These are phyloP conservation scores for Pipa parva DNA, from an alignment of 2,113 vertebrate genomes.

Conservation along the genomic window DNA sequence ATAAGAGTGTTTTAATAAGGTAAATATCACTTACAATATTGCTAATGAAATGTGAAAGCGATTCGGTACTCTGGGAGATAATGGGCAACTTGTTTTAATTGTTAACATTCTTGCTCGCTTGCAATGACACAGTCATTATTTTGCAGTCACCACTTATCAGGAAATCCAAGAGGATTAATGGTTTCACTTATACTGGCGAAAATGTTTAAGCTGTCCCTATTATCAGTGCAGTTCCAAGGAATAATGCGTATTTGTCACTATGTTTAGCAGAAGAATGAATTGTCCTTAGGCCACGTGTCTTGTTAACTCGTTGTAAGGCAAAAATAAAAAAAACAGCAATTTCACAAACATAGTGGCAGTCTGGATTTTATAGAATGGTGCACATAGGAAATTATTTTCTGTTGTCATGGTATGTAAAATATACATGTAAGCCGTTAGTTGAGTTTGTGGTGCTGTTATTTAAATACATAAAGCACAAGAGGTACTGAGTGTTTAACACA, in stretches of 20 bases:
- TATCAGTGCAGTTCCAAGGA: slow-evolving; percentile 96
- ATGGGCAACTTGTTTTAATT: slow-evolving; percentile 97
- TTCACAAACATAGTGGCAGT: no score
- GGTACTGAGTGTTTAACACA: no score
- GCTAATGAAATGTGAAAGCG: slow-evolving; percentile 85
- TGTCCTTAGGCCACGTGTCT: slow-evolving; percentile 75
- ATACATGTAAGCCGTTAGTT: no score
- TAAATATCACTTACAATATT: slow-evolving; percentile 81
- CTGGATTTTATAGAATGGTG: no score
- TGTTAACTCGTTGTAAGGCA: slow-evolving; percentile 93
- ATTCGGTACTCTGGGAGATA: slow-evolving; percentile 76
- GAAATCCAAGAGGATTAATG: slow-evolving; percentile 98
- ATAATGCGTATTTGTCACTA: slow-evolving; percentile 99
- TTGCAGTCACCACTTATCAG: slow-evolving; percentile 93
- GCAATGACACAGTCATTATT: slow-evolving; percentile 97
- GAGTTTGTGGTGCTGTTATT: no score
- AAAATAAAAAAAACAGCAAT: no score
- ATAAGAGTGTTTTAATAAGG: slow-evolving; percentile 81
- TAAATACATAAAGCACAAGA: no score
- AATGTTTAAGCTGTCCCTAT: slow-evolving; percentile 98
- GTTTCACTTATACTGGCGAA: slow-evolving; percentile 95
- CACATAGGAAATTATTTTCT: no score
- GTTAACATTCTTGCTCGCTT: slow-evolving; percentile 87
- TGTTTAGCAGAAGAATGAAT: slow-evolving; percentile 86
- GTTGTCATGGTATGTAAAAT: no score